Base-by-base conservation (phyloP, 2,888 invertebrate genomes). In the Tinea pellionella region DNA sequence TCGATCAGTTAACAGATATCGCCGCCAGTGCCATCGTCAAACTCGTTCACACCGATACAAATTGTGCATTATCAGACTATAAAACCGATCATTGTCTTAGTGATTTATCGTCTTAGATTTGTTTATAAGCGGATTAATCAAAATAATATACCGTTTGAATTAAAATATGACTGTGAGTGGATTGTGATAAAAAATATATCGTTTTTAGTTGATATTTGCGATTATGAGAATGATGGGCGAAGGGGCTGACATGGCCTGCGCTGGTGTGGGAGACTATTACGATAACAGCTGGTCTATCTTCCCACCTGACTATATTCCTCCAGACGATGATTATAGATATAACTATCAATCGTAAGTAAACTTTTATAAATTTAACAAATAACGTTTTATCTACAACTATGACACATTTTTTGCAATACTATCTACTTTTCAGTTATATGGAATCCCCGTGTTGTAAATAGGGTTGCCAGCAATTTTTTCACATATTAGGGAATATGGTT, bases 201-300 rank as follows among this genome's bases (percentile, higher is more conserved):
- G 47, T 6, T 47, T 9, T n/a, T 2, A 24, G 9, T 19, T 55
- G 55, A 1, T 8, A 19, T 24, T 55, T 19, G 24, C 18, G 55
- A 81, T 74, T 68, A 87, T 87, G 88, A 88, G 74, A 80, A 90
- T 90, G 90, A 89, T 89, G 78, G 88, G 81, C 60, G 90, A 89
- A 69, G 74, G 74, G 55, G 74, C 74, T 63, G 86, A 87, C 62
- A 83, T 85, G 79, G 89, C 88, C 67, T 88, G 89, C 62, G 80
- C 82, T 8, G 62, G 89, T 89, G 62, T 92, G 67, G 89, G 89
- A 63, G 89, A 89, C 61, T 91, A 90, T 69, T 90, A 89, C 70
- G 93, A 93, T 68, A 89, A 89, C 67, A 89, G 89, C 69, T 93
- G 92, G 92, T 89, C 92, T 62, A 89, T 91, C 65, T 90, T 92